Percentiles rank a stretch among this genome's conserved stretches.
Evolutionary conservation across 2,888 invertebrate species (phyloP).

Genomic region (Taphrorychus bicolor): DNA sequence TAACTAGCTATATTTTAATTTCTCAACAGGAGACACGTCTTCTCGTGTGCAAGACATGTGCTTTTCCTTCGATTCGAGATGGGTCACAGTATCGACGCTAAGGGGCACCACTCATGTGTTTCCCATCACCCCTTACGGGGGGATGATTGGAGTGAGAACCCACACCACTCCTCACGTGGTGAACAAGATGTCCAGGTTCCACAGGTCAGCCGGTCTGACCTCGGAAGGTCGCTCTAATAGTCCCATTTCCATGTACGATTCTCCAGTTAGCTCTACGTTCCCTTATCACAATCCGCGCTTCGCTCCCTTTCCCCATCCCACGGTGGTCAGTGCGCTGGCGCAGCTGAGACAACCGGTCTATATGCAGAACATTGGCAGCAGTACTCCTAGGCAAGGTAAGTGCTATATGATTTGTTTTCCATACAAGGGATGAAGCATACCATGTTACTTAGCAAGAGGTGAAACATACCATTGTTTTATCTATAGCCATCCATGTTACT

Average conservation of each 20-base stretch:
- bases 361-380: constrained; percentile 62
- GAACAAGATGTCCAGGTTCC: constrained; percentile 89
- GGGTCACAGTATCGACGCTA: constrained; percentile 95
- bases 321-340: constrained; percentile 79
- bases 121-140: constrained; percentile 96
- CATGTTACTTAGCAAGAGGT: too few species aligned
- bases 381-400: constrained; percentile 63
- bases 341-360: constrained; percentile 79
- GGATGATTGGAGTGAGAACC: constrained; percentile 88
- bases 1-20: neutral
- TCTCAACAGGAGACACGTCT: constrained; percentile 85
- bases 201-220: constrained; percentile 91
- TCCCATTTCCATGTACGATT: constrained; percentile 65
- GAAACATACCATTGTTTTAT: too few species aligned
- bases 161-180: constrained; percentile 94
- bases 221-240: constrained; percentile 76
- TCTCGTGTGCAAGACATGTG: constrained; percentile 94
- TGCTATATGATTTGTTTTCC: neutral
- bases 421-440: too few species aligned
- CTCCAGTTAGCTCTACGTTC: constrained; percentile 60
- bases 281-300: constrained; percentile 88
- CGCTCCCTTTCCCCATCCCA: constrained; percentile 90
- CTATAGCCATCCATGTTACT: too few species aligned
- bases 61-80: constrained; percentile 92
- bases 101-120: constrained; percentile 98